Evolutionary conservation across 2,888 invertebrate species (phyloP), one percentile per base, ranked within the genome.

Genomic region (Drosophila nigricruria): DNA sequence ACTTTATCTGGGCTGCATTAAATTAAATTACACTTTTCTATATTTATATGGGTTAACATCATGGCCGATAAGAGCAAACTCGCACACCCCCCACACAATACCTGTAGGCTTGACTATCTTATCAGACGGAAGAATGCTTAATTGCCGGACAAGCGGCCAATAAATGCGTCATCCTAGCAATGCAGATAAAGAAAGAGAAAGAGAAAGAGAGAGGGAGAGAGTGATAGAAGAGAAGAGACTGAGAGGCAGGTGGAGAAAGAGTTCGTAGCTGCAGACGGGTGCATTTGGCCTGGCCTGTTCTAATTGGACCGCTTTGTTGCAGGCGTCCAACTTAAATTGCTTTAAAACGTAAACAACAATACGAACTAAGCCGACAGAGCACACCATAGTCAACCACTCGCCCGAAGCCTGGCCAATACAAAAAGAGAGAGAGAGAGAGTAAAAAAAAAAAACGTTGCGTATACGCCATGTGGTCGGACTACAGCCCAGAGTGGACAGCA

Each of bases 11-110:
- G 43, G 0, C 14, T 10, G 45, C 50, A 53, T 80, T 78, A 84
- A 49, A 49, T 84, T 76, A 73, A 85, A 84, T 87, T 84, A 88
- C 82, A 70, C 49, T 71, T 47, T 78, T 70, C 76, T 87, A 84
- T 81, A 79, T 84, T 82, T 87, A 81, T 82, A 64, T 73, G 47
- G 73, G 84, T 81, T 84, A 87, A 79, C 85, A 68, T 72, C 76
- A 78, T 66, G 57, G 49, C 50, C 45, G 79, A 81, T 80, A 79
- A 61, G 60, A 56, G 52, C 18, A 9, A 38, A 9, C 42, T 18
- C 53, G 30, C n/a, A 45, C 18, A 40, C 53, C 38, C 53, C 14
- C 27, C n/a, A 20, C 18, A 60, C 38, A 49, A 32, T 18, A 27
- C 12, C 8, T 43, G 57, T 54, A 25, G 49, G 34, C 43, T 27